A percentile compares a stretch with the other conserved stretches of the same genome.
phyloP scores from a whole-genome alignment of 2,113 vertebrate species.

The Zingel zingel region DNA sequence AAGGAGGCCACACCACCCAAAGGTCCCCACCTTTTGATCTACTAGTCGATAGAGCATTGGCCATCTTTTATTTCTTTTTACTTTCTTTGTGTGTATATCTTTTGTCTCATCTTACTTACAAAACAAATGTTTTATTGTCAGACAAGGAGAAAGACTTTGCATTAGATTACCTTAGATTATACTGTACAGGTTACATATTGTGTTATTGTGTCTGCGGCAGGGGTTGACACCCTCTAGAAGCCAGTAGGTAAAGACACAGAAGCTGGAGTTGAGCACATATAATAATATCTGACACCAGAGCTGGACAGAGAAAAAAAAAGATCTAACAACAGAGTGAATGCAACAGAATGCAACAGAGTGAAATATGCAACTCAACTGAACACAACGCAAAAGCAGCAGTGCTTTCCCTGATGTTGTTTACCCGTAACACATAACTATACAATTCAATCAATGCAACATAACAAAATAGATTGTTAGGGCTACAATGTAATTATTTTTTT shows the following conservation, averaged over 20 bases:
- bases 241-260: neutral
- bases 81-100: neutral
- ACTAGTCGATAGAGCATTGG: neutral
- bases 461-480: neutral
- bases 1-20: conserved; percentile 22
- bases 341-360: neutral
- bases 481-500: neutral
- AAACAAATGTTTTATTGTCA: conserved; percentile 31
- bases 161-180: conserved; percentile 10
- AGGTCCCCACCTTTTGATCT: conserved; percentile 42
- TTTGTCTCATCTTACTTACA: neutral
- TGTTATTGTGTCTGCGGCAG: neutral
- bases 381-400: neutral
- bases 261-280: neutral
- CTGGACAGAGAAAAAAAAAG: neutral
- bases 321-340: neutral
- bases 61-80: neutral
- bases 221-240: neutral
- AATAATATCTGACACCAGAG: neutral
- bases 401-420: neutral
- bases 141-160: conserved; percentile 11
- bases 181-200: neutral
- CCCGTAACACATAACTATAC: neutral
- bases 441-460: neutral
- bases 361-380: neutral